Percentiles rank a stretch among this genome's conserved stretches.
Conservation (phyloP, 2,113 vertebrate genomes). For the Sander lucioperca region DNA sequence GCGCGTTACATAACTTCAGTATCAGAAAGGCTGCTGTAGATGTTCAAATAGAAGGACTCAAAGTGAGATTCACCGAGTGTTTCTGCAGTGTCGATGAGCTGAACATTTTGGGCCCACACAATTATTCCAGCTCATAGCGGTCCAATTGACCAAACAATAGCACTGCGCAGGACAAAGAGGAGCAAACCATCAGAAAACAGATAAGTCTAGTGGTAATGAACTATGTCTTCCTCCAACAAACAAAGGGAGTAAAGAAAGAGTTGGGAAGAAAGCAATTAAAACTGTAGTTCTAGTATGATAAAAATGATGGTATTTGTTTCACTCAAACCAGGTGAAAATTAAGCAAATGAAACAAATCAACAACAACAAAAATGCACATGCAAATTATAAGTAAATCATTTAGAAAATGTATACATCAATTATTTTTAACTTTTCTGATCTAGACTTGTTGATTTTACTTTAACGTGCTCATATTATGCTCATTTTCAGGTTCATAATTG, state of each 20-base stretch:
- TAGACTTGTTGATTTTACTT: background rate
- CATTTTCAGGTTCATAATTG: too few relatives aligned
- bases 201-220: constrained; percentile 30
- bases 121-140: constrained; percentile 43
- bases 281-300: background rate
- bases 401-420: background rate
- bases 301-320: background rate
- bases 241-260: background rate
- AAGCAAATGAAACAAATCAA: background rate
- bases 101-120: constrained; percentile 37
- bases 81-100: constrained; percentile 22
- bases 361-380: background rate
- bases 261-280: background rate
- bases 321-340: background rate
- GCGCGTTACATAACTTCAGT: constrained; percentile 43
- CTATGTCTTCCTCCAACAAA: background rate
- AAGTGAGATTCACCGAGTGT: constrained; percentile 10
- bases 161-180: background rate
- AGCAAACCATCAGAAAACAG: constrained; percentile 8
- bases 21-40: constrained; percentile 33
- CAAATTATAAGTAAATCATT: constrained; percentile 1
- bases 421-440: background rate
- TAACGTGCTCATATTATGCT: too few relatives aligned
- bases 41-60: constrained; percentile 22
- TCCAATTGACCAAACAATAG: constrained; percentile 50